Evolutionary conservation across 2,113 vertebrate genomes (phyloP), one percentile per base, ranked within the genome.

Genomic region (Tyrannus savana): DNA sequence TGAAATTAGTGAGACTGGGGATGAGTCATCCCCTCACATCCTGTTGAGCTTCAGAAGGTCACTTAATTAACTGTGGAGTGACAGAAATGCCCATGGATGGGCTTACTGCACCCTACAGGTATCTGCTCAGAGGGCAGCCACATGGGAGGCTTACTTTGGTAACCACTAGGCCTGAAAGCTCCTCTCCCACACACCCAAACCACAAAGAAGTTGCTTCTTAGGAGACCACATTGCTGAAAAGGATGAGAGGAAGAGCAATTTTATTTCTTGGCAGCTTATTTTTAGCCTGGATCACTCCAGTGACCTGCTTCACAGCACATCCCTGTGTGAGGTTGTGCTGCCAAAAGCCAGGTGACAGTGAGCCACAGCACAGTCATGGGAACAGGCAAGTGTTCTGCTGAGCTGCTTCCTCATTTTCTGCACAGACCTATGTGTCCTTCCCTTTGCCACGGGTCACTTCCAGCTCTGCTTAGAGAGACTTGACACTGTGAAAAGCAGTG

Each of bases 1-100:
- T 69, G 53, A 52, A 68, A 79, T 74, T 27, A 39, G 18, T 62
- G n/a, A 72, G 27, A 44, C 35, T 12, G 42, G 23, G n/a, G 19
- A 62, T 82, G 88, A 94, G 39, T 62, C 88, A 80, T 50, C 55
- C 31, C 56, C 88, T 84, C 59, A 10, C 69, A 52, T 24, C 67
- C 84, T 35, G 9, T 14, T 37, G 75, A 58, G 55, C 67, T 74
- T 84, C 91, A 64, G 81, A 71, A 89, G 93, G 87, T 71, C 85
- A 56, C 31, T 66, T 22, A 88, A 80, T 92, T 41, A 53, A 69
- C 37, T 69, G 28, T 6, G 2, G n/a, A 33, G 49, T 17, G 41
- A 84, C 81, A 81, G 39, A 47, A 60, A 82, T 22, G 41, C 56
- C 49, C 24, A 52, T 2, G 2, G 28, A 37, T 53, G 24, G 14